phyloP scores from a whole-genome alignment of 2,888 invertebrate genomes.

The Norana najaformis region DNA sequence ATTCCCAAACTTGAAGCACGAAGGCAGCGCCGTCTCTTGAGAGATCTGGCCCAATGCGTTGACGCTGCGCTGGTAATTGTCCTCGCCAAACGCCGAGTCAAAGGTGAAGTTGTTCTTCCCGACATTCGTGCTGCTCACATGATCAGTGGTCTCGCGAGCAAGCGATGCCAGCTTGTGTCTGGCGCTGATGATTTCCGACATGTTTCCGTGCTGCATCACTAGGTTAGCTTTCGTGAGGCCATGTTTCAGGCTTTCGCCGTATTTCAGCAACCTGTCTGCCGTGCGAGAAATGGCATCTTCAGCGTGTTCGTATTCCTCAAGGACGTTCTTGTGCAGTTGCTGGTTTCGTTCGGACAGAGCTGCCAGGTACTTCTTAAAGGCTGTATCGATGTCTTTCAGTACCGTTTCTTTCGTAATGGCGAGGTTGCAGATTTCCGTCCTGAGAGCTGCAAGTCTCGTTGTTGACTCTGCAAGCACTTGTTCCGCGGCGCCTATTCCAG shows the following conservation, averaged over 20 bases:
- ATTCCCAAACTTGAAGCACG: conserved; percentile 33
- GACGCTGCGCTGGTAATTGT: conserved; percentile 32
- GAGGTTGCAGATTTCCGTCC: conserved; percentile 36
- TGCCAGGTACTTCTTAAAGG: conserved; percentile 37
- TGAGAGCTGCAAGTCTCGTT: conserved; percentile 32
- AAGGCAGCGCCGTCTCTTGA: conserved; percentile 34
- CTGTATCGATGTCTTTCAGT: conserved; percentile 35
- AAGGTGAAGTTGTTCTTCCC: conserved; percentile 40
- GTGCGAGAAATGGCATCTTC: conserved; percentile 29
- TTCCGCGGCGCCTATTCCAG: conserved; percentile 32
- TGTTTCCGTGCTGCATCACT: conserved; percentile 31
- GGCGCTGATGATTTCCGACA: conserved; percentile 35
- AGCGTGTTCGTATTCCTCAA: conserved; percentile 34
- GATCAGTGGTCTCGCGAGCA: not conserved
- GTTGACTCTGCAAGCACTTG: conserved; percentile 26
- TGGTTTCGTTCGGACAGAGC: conserved; percentile 35
- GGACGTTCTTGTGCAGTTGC: conserved; percentile 35
- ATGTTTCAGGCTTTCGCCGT: conserved; percentile 26
- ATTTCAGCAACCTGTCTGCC: conserved; percentile 22
- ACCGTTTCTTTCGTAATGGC: conserved; percentile 33
- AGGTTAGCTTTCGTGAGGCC: conserved; percentile 31
- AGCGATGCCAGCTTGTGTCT: conserved; percentile 26
- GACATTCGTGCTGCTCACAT: conserved; percentile 32
- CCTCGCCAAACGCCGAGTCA: conserved; percentile 35
- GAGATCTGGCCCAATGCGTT: conserved; percentile 31